Evolutionary conservation across 2,797 vertebrate species (phyloP).

Genomic region (Xenops minutus): DNA sequence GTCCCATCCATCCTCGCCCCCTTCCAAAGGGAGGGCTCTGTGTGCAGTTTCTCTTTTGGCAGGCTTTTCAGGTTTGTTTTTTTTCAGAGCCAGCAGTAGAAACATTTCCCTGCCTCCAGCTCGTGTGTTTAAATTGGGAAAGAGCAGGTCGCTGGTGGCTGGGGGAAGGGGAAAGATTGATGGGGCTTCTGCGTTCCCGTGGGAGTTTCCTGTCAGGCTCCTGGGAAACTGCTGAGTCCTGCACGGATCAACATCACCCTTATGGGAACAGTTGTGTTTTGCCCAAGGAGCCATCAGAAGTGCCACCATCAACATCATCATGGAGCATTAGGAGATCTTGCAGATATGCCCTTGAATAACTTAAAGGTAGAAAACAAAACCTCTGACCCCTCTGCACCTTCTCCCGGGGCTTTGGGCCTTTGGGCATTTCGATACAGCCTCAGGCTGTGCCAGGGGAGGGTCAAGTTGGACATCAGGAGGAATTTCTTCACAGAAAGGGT

Average conservation of each 20-base stretch:
- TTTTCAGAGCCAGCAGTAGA: background rate
- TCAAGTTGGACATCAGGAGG: background rate
- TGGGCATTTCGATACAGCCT: accelerated
- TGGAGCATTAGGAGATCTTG: background rate
- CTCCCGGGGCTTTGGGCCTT: background rate
- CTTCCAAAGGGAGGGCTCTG: background rate
- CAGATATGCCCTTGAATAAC: background rate
- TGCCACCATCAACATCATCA: background rate
- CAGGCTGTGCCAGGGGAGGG: background rate
- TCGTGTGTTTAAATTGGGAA: background rate
- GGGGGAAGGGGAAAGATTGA: background rate
- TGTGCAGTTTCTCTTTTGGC: background rate
- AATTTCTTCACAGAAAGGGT: background rate
- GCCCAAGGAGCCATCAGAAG: background rate
- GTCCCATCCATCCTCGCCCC: background rate
- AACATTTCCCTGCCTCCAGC: background rate
- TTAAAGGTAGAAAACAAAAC: background rate
- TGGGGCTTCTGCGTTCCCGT: background rate
- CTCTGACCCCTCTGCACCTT: background rate
- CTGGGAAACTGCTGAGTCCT: constrained; percentile 33
- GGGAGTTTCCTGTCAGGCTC: constrained; percentile 8
- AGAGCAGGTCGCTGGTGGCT: background rate
- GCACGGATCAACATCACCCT: background rate
- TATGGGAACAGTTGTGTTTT: background rate
- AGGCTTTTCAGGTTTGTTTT: background rate